Evolutionary conservation across 30 jellyfish, hydroid and myxozoan species (phyloP).

Genomic region (Mastigias papua): DNA sequence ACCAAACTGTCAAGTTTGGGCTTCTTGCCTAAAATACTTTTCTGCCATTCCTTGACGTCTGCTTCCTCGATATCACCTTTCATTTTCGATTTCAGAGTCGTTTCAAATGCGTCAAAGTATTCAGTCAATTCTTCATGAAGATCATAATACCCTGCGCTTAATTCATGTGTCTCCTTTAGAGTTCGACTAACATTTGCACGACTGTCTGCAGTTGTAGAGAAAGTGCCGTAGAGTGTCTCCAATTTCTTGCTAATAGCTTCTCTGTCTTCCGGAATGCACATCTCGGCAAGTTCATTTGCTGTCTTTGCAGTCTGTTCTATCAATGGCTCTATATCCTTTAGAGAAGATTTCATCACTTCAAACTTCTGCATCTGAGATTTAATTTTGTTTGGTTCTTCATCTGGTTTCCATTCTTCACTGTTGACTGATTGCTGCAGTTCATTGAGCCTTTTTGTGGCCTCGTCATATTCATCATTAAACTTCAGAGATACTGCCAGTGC

Average conservation of each 20-base stretch:
- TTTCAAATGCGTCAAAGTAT: constrained; percentile 71
- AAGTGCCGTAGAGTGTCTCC: constrained; percentile 47
- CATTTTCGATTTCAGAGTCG: constrained; percentile 35
- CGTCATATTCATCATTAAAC: constrained; percentile 60
- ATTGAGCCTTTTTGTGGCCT: constrained; percentile 55
- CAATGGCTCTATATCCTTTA: constrained; percentile 68
- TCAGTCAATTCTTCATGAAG: constrained; percentile 69
- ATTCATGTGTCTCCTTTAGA: constrained; percentile 69
- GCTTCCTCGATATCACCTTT: constrained; percentile 70
- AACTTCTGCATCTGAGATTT: constrained; percentile 68
- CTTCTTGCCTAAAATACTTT: constrained; percentile 70
- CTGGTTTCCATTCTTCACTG: constrained; percentile 83
- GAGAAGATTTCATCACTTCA: constrained; percentile 35
- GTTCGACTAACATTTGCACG: constrained; percentile 50
- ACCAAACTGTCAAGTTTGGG: constrained; percentile 68
- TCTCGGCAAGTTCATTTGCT: constrained; percentile 70
- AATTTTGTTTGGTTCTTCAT: constrained; percentile 69
- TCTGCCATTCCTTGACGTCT: constrained; percentile 77
- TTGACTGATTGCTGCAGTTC: constrained; percentile 73
- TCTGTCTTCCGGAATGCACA: constrained; percentile 86
- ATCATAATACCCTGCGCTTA: constrained; percentile 57
- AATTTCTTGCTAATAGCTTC: constrained; percentile 72
- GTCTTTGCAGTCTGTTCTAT: constrained; percentile 72
- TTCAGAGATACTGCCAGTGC: constrained; percentile 81
- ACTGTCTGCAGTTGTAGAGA: constrained; percentile 57